Percentiles rank a stretch among this genome's conserved stretches.
Conservation (phyloP, 2,888 invertebrate species). For the Elgonia sp. region DNA sequence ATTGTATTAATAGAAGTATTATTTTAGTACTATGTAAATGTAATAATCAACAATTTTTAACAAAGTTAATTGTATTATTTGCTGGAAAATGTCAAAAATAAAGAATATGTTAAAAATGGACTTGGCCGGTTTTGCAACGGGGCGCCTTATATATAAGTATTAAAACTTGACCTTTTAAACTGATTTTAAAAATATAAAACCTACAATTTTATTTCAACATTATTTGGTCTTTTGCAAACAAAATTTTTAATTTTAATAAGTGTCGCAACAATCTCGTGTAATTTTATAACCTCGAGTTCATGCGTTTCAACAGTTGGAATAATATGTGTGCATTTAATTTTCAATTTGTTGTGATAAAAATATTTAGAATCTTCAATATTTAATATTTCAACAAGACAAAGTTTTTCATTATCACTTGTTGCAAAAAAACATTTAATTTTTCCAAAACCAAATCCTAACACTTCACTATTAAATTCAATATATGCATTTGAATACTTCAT, state of each 20-base stretch:
- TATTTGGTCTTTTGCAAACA: constrained; percentile 28
- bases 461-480: constrained; percentile 20
- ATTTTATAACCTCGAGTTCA: constrained; percentile 7
- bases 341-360: constrained; percentile 19
- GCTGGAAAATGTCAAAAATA: too few species aligned
- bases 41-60: too few species aligned
- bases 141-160: too few species aligned
- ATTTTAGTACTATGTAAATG: too few species aligned
- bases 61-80: too few species aligned
- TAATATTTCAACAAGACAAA: neutral
- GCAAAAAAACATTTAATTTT: constrained; percentile 16
- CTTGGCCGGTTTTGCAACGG: too few species aligned
- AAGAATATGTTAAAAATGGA: too few species aligned
- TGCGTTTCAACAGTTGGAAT: constrained; percentile 14
- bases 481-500: constrained; percentile 32
- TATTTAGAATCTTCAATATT: constrained; percentile 24
- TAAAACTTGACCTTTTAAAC: too few species aligned
- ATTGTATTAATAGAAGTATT: too few species aligned
- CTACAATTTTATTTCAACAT: constrained; percentile 25
- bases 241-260: constrained; percentile 18
- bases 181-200: too few species aligned
- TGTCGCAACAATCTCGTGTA: constrained; percentile 11
- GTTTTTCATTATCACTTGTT: neutral
- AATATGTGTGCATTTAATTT: constrained; percentile 9
- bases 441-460: neutral